Evolutionary conservation across 2,888 invertebrate species (phyloP).

Genomic region (Neria commutata): DNA sequence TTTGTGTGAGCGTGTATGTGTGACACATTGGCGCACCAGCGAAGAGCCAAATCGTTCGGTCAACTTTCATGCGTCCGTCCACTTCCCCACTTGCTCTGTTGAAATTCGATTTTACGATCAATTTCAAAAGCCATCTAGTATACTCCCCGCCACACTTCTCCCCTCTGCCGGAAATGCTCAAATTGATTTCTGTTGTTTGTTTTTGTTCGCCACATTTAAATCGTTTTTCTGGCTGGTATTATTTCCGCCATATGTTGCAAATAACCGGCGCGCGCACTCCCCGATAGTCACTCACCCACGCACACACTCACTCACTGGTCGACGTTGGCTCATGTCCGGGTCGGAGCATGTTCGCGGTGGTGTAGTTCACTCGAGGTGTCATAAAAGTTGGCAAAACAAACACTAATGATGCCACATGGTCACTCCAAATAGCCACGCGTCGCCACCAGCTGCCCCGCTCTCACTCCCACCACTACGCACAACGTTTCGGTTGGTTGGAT

Average conservation of each 20-base stretch:
- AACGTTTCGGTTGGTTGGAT: no score
- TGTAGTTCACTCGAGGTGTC: constrained; percentile 2
- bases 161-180: constrained; percentile 13
- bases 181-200: constrained; percentile 25
- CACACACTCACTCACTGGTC: not conserved
- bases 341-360: not conserved
- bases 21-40: not conserved
- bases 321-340: not conserved
- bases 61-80: constrained; percentile 22
- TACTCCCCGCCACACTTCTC: constrained; percentile 4
- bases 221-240: constrained; percentile 22
- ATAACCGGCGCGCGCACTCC: constrained; percentile 22
- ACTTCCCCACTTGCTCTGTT: no score
- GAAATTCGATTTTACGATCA: constrained; percentile 22
- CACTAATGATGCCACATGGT: constrained; percentile 20
- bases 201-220: constrained; percentile 16
- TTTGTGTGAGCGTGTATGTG: not conserved
- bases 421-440: constrained; percentile 17
- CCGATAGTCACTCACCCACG: constrained; percentile 3
- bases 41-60: constrained; percentile 26
- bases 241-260: constrained; percentile 32
- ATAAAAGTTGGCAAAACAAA: constrained; percentile 21
- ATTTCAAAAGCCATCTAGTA: not conserved
- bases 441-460: no score
- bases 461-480: no score